Percentiles rank a stretch among this genome's conserved stretches.
Conservation (phyloP, 2,113 vertebrate genomes). For the Sphaerodactylus townsendi region DNA sequence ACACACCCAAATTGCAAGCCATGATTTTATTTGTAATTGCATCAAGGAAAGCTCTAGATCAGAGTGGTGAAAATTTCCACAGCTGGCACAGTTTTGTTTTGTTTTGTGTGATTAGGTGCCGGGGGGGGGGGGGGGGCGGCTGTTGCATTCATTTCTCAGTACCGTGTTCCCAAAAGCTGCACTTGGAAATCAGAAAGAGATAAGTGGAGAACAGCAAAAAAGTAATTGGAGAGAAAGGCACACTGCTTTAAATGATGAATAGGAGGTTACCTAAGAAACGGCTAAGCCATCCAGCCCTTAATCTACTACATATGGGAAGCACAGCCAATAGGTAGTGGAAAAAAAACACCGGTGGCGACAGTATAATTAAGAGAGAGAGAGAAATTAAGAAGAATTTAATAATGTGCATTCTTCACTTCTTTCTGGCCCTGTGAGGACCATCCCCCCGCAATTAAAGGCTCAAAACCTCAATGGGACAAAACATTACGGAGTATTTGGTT, state of each 20-base stretch:
- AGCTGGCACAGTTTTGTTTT: neutral
- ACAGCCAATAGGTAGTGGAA: neutral
- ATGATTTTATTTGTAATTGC: neutral
- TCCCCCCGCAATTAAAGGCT: accelerated
- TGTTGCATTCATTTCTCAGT: neutral
- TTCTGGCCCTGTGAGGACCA: neutral
- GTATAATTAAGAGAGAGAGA: neutral
- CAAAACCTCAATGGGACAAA: neutral
- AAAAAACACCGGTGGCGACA: neutral
- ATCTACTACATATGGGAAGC: neutral
- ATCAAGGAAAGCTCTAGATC: neutral
- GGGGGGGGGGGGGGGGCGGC: no score
- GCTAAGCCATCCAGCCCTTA: neutral
- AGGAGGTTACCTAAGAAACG: neutral
- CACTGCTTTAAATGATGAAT: neutral
- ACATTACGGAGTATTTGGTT: neutral
- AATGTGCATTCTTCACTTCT: neutral
- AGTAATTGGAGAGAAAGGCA: neutral
- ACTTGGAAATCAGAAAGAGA: neutral
- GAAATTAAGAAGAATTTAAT: neutral
- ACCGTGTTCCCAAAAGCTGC: neutral
- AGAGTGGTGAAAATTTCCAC: conserved; percentile 6
- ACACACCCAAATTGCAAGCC: no score
- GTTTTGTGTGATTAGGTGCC: neutral
- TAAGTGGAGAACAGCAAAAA: neutral